Base-by-base conservation (phyloP, 2,888 invertebrate genomes). In the Koerneria pararmatus region DNA sequence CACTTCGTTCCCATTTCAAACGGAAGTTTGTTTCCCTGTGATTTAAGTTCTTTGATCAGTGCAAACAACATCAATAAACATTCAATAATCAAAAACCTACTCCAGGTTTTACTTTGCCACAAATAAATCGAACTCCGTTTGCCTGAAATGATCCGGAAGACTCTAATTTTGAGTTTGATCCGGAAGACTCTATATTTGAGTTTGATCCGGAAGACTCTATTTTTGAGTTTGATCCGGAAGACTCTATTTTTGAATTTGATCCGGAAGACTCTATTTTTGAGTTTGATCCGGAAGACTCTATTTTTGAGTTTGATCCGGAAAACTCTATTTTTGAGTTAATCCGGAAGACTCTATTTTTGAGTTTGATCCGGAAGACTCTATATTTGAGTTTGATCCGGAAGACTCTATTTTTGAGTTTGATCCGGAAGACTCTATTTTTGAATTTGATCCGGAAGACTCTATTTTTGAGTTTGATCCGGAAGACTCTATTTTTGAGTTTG, bases 91-190 rank as follows among this genome's bases (percentile, higher is more conserved):
- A 31, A 27, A 62, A 62, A 75, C 75, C 57, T 75, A 75, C 75
- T 73, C 74, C 74, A 60, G 75, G 75, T 35, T 63, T 66, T 61
- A 72, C 64, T 63, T 75, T 75, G 69, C 74, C 74, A 68, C 75
- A 75, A 63, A 75, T 72, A 63, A 75, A 62, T 2, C 51, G 62
- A 31, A 53, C 51, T n/a, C 29, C 29, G 37, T 62, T 62, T 62
- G 62, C 62, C 62, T 62, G 62, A 62, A 62, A 62, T n/a, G n/a
- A 15, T 11, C n/a, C 11, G 19, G 19, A 46, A 46, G 46, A 46
- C n/a, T 46, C 11, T 15, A 46, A n/a, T 46, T 46, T 46, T 15
- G 11, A 11, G 46, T 15, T 15, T 46, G n/a, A 15, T 11, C n/a
- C 11, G 19, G 19, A 46, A 46, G 46, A 46, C n/a, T 46, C 11